Conservation (phyloP, 92 coral and sea anemone genomes). For the Palythoa grandis region DNA sequence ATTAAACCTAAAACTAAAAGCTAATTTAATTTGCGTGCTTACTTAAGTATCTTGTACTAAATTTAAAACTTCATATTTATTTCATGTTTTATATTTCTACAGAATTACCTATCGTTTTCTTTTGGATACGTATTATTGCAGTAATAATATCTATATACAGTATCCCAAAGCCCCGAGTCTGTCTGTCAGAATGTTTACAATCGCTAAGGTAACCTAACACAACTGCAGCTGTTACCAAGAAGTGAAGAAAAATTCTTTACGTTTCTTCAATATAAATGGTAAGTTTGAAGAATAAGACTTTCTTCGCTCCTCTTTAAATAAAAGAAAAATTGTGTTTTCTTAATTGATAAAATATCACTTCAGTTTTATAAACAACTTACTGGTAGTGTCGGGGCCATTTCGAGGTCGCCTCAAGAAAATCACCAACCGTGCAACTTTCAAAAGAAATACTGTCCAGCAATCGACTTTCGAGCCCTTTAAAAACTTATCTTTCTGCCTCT, state of each 20-base stretch:
- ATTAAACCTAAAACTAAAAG: too few relatives aligned
- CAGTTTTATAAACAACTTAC: not conserved
- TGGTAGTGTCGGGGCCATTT: not conserved
- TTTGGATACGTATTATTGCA: not conserved
- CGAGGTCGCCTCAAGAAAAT: not conserved
- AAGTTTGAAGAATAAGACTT: not conserved
- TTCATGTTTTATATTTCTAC: not conserved
- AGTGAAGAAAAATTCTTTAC: not conserved
- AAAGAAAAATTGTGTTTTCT: not conserved
- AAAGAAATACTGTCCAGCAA: not conserved
- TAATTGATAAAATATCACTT: not conserved
- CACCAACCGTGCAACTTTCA: not conserved
- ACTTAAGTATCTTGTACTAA: not conserved
- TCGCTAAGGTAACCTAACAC: not conserved
- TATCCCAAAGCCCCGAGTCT: not conserved
- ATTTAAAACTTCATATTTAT: not conserved
- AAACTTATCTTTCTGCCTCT: too few relatives aligned
- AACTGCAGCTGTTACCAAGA: not conserved
- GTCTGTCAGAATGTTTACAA: not conserved
- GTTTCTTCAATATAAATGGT: too few relatives aligned
- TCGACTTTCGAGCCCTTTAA: too few relatives aligned
- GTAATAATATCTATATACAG: too few relatives aligned
- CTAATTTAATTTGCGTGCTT: too few relatives aligned
- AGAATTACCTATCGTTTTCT: not conserved
- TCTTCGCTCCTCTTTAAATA: not conserved